Evolutionary conservation across 2,797 vertebrate species (phyloP).

Genomic region (Syngnathus rostellatus): DNA sequence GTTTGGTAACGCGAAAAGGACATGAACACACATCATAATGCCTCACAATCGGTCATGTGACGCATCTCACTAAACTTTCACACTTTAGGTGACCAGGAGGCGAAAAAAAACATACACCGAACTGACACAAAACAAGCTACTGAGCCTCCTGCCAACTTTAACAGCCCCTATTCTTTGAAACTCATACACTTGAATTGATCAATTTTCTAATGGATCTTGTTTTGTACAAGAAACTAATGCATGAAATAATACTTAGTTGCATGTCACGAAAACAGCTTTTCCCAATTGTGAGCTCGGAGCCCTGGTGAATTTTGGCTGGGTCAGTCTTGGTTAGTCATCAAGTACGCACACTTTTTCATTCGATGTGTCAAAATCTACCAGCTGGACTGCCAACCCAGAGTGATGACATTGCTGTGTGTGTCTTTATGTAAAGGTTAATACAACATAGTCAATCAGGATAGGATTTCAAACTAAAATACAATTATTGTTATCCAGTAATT

Average conservation of each 20-base stretch:
- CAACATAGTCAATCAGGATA: not conserved
- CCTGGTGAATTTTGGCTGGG: not conserved
- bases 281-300: not conserved
- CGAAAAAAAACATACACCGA: not conserved
- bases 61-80: slow-evolving; percentile 29
- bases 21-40: slow-evolving; percentile 49
- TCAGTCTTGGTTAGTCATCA: not conserved
- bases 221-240: not conserved
- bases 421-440: not conserved
- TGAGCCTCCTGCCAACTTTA: not conserved
- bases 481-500: not conserved
- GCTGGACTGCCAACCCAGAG: not conserved
- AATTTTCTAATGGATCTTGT: not conserved
- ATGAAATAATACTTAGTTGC: not conserved
- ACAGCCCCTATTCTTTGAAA: not conserved
- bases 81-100: not conserved
- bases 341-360: not conserved
- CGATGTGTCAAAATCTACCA: not conserved
- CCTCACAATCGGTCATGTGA: slow-evolving; percentile 18
- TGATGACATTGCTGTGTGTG: not conserved
- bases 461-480: not conserved
- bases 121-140: not conserved
- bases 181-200: not conserved
- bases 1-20: slow-evolving; percentile 44
- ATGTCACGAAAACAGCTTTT: not conserved